Evolutionary conservation across 2,113 vertebrate species (phyloP).

Genomic region (Tachysurus vachellii): DNA sequence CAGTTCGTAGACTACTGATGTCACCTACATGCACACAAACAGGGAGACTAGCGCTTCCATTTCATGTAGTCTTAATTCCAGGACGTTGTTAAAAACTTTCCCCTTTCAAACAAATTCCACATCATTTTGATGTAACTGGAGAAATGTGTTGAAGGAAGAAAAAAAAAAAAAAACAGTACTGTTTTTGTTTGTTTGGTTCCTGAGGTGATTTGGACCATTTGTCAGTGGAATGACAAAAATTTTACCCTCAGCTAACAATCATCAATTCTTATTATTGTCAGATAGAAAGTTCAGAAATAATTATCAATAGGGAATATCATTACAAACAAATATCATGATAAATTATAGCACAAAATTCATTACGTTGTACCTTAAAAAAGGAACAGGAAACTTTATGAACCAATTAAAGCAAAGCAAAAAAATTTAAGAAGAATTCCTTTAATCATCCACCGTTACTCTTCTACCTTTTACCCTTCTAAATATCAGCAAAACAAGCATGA

Average conservation of each 20-base stretch:
- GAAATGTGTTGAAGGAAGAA: background rate
- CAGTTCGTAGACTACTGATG: background rate
- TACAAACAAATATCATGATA: background rate
- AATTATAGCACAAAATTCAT: background rate
- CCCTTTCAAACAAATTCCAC: background rate
- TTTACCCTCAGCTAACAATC: background rate
- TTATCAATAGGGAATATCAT: background rate
- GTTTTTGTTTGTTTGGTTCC: background rate
- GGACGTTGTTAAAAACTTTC: background rate
- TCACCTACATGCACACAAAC: background rate
- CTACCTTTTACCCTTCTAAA: background rate
- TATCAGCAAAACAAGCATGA: slow-evolving; percentile 14
- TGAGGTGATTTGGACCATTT: background rate
- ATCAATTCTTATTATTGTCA: background rate
- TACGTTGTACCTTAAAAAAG: background rate
- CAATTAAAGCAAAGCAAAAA: slow-evolving; percentile 6
- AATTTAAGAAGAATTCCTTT: slow-evolving; percentile 13
- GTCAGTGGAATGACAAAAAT: slow-evolving; percentile 14
- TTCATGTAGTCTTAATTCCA: background rate
- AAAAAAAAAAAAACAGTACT: slow-evolving; percentile 1
- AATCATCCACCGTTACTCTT: background rate
- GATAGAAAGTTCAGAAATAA: background rate
- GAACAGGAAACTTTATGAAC: slow-evolving; percentile 10
- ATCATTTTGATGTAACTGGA: background rate
- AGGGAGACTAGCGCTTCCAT: background rate